These are phyloP conservation scores for Cantharis lateralis DNA, from an alignment of 2,888 invertebrate species.

Conservation along the genomic window DNA sequence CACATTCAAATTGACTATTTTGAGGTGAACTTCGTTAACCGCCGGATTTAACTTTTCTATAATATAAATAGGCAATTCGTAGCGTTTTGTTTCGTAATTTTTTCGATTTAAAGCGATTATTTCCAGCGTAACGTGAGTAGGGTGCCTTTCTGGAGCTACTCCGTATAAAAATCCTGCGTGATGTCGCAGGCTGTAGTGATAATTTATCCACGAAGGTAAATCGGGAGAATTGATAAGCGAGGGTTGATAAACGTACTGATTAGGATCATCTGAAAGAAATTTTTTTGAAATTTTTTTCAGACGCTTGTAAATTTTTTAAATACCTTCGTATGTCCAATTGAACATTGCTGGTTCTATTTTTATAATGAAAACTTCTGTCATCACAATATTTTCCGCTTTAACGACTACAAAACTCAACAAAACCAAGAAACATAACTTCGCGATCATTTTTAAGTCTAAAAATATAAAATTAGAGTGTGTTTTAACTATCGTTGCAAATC, in stretches of 20 bases:
- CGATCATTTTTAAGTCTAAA: neutral
- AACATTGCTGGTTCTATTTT: slow-evolving; percentile 77
- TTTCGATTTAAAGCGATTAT: slow-evolving; percentile 77
- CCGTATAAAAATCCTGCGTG: slow-evolving; percentile 84
- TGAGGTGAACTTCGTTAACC: slow-evolving; percentile 79
- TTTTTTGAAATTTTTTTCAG: neutral
- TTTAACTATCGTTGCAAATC: neutral
- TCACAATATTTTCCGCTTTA: slow-evolving; percentile 60
- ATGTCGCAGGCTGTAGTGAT: slow-evolving; percentile 78
- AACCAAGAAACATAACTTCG: slow-evolving; percentile 5
- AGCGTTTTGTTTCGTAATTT: slow-evolving; percentile 75
- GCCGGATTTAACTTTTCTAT: slow-evolving; percentile 69
- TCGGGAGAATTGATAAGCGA: slow-evolving; percentile 79
- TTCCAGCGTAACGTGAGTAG: slow-evolving; percentile 65
- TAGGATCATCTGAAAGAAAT: slow-evolving; percentile 58
- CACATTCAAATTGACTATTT: slow-evolving; percentile 88
- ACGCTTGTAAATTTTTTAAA: neutral
- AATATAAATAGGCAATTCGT: slow-evolving; percentile 67
- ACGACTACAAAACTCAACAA: neutral
- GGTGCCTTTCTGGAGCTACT: slow-evolving; percentile 70
- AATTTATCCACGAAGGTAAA: slow-evolving; percentile 84
- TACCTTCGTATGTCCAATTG: slow-evolving; percentile 79
- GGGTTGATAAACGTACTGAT: slow-evolving; percentile 74
- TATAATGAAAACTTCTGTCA: slow-evolving; percentile 79
- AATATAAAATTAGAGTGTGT: neutral